These are phyloP conservation scores for Argynnis bischoffii DNA, from an alignment of 2,888 invertebrate species.

Conservation along the genomic window DNA sequence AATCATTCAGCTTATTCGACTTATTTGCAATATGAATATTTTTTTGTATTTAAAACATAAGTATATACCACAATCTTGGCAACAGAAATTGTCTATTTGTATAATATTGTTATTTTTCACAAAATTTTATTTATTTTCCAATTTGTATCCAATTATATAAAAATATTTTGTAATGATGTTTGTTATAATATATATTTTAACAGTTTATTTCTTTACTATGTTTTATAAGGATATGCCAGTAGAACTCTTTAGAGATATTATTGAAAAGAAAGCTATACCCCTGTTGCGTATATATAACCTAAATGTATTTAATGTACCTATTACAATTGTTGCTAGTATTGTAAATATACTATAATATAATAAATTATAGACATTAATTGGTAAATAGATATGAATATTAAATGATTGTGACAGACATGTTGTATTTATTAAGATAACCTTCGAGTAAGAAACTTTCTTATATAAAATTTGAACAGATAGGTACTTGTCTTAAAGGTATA, in stretches of 20 bases:
- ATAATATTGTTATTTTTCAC: no score
- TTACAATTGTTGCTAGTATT: slow-evolving; percentile 67
- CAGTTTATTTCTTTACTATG: slow-evolving; percentile 1
- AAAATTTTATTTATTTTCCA: no score
- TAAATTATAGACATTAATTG: slow-evolving; percentile 41
- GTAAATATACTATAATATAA: slow-evolving; percentile 70
- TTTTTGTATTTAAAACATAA: no score
- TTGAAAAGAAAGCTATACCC: slow-evolving; percentile 36
- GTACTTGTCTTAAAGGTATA: slow-evolving; percentile 47
- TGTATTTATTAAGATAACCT: slow-evolving; percentile 40
- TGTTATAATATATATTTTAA: no score
- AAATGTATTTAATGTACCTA: slow-evolving; percentile 34
- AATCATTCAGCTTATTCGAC: no score
- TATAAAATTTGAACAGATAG: slow-evolving; percentile 33
- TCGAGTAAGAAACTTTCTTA: not conserved
- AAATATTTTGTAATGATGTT: no score
- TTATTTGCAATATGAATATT: no score
- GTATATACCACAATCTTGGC: no score
- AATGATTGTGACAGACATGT: slow-evolving; percentile 43
- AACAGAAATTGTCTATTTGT: no score
- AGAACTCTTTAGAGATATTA: slow-evolving; percentile 19
- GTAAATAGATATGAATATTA: slow-evolving; percentile 47
- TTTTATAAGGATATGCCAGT: not conserved
- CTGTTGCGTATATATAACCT: slow-evolving; percentile 37
- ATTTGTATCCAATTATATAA: no score